Evolutionary conservation across 2,888 invertebrate genomes (phyloP).

Genomic region (Pycnomerus fuliginosus): DNA sequence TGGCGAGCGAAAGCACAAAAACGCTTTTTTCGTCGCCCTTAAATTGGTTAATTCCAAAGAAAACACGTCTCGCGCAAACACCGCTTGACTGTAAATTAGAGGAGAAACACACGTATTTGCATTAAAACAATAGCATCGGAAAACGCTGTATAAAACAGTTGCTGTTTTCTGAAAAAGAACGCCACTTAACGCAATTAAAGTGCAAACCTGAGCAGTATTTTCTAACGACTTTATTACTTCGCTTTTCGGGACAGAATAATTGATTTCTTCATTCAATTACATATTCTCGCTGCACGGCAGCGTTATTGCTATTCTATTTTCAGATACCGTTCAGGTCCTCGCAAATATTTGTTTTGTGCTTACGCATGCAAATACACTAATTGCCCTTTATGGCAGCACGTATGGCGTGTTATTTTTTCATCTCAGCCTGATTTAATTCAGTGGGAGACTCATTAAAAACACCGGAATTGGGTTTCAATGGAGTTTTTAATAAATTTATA

Average conservation of each 20-base stretch:
- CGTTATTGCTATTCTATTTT: constrained; percentile 10
- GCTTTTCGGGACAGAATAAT: constrained; percentile 4
- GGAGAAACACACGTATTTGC: constrained; percentile 12
- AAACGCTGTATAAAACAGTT: constrained; percentile 1
- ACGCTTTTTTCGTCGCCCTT: not conserved
- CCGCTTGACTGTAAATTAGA: not conserved
- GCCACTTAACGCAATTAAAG: constrained; percentile 10
- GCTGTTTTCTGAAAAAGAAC: constrained; percentile 6
- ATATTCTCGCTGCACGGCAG: constrained; percentile 3
- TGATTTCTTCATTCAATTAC: constrained; percentile 10
- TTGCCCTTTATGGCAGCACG: constrained; percentile 12
- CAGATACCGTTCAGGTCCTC: constrained; percentile 6
- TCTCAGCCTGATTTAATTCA: too few relatives aligned
- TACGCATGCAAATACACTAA: constrained; percentile 16
- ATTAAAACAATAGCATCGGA: constrained; percentile 9
- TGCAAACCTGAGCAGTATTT: not conserved
- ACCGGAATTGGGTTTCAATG: too few relatives aligned
- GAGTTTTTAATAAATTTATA: too few relatives aligned
- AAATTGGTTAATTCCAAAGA: constrained; percentile 1
- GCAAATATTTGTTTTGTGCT: constrained; percentile 16
- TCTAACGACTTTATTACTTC: not conserved
- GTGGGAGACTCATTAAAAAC: too few relatives aligned
- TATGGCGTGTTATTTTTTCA: too few relatives aligned
- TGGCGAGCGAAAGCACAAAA: not conserved
- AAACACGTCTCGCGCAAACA: not conserved